These are phyloP conservation scores for Plemyria rubiginata DNA, from an alignment of 2,888 invertebrate species.

Conservation along the genomic window DNA sequence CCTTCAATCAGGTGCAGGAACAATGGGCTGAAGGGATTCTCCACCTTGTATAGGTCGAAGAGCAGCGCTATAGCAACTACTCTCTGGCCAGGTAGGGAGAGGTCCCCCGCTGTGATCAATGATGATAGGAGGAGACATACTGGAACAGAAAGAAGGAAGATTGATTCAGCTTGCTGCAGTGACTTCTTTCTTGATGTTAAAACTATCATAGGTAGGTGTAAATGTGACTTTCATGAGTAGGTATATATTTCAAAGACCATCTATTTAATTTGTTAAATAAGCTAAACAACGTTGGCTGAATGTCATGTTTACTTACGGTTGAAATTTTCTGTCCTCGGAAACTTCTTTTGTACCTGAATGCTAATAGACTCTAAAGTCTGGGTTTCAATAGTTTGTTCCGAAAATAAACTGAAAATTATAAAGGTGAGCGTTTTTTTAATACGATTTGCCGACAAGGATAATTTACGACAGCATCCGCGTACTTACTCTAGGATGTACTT, in stretches of 20 bases:
- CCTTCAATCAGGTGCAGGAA: constrained; percentile 75
- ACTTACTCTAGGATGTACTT: constrained; percentile 82
- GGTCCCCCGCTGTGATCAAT: constrained; percentile 75
- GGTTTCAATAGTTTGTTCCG: constrained; percentile 89
- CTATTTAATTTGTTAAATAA: too few relatives aligned
- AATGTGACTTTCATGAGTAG: too few relatives aligned
- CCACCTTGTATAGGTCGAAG: constrained; percentile 73
- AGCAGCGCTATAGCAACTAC: constrained; percentile 75
- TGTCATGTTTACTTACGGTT: constrained; percentile 82
- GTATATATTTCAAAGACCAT: too few relatives aligned
- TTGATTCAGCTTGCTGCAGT: too few relatives aligned
- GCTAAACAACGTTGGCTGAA: not conserved
- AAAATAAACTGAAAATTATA: constrained; percentile 85
- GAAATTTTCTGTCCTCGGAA: constrained; percentile 91
- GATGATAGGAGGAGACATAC: constrained; percentile 78
- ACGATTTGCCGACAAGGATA: constrained; percentile 41
- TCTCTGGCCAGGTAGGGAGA: constrained; percentile 76
- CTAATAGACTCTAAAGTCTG: constrained; percentile 91
- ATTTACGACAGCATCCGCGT: constrained; percentile 1
- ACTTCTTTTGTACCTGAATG: constrained; percentile 90
- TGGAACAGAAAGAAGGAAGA: constrained; percentile 44
- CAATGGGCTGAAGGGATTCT: constrained; percentile 75
- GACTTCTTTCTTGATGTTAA: not conserved
- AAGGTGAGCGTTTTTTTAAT: constrained; percentile 14
- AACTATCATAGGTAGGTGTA: not conserved